Base-by-base conservation (phyloP, 2,888 invertebrate genomes). In the Andricus curvator region DNA sequence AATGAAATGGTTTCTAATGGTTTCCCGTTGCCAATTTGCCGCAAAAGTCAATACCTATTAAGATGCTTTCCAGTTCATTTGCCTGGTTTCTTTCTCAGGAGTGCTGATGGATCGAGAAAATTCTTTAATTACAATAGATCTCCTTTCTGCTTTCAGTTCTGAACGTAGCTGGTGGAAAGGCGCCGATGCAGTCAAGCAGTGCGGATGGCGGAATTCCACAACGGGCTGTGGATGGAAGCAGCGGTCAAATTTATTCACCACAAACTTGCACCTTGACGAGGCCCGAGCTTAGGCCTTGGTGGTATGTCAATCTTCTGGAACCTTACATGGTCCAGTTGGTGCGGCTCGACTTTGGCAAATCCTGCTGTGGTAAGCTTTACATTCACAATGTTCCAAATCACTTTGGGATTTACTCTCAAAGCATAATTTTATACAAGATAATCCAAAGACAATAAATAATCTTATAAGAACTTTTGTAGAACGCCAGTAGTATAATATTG, bases 321-420 rank as follows among this genome's bases (percentile, higher is more conserved):
- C 98, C 98, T 0, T 98, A 98, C 93, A 98, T 98, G 97, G 98
- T 98, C 82, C 98, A 98, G 92, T 94, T 98, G 81, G 98, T 98
- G 41, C 94, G 98, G 67, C 93, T 98, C 81, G 98, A 98, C 94
- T 98, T 98, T 90, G 98, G 98, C 83, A 97, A 97, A 92, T 95
- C 97, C 33, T 98, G 98, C 90, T 98, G 98, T 92, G 97, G 98
- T 97, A 93, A 96, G 96, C 94, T 82, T 66, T 74, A 37, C 60
- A n/a, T n/a, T 56, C n/a, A n/a, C 37, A 41, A 29, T 41, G 9
- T 41, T 62, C 8, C 1, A 9, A 56, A 0, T n/a, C 11, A 48
- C 13, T 41, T 13, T 41, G 13, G 41, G 1, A 41, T 41, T 41
- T 41, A 41, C 2, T 41, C 41, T 13, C 13, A 13, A 41, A 41